Percentiles rank a stretch among this genome's conserved stretches.
phyloP scores from a whole-genome alignment of 53 echinoderm and acorn worm genomes.

The Pentamera pediparva region DNA sequence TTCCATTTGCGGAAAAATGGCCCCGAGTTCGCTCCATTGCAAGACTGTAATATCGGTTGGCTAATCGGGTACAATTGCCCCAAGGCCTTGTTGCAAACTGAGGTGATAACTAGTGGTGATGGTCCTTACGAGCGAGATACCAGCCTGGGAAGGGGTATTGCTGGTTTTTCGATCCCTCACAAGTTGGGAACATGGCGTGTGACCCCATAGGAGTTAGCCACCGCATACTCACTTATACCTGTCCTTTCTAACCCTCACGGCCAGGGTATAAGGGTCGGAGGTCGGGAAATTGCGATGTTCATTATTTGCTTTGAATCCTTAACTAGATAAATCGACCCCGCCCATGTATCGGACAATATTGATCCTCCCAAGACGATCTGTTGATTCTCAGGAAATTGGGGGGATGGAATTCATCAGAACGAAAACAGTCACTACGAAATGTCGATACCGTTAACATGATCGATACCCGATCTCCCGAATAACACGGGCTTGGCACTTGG shows the following conservation, averaged over 20 bases:
- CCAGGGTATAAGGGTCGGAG: neutral
- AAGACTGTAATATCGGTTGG: conserved; percentile 42
- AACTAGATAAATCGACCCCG: neutral
- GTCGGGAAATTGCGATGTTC: too few relatives aligned
- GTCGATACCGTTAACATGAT: too few relatives aligned
- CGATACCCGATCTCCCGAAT: too few relatives aligned
- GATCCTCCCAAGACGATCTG: neutral
- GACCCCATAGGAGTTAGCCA: neutral
- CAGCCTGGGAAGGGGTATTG: conserved; percentile 40
- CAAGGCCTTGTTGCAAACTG: conserved; percentile 32
- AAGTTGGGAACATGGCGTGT: neutral
- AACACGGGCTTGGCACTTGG: too few relatives aligned
- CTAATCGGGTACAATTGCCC: conserved; percentile 50
- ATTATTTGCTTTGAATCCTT: neutral
- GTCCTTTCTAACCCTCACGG: neutral
- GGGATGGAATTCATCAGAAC: too few relatives aligned
- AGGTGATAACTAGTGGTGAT: conserved; percentile 18
- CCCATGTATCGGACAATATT: neutral
- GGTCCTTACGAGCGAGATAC: conserved; percentile 43
- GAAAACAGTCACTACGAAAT: too few relatives aligned
- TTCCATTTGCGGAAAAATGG: neutral
- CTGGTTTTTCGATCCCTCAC: conserved; percentile 15
- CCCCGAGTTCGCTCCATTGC: neutral
- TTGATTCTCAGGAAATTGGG: too few relatives aligned
- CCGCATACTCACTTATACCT: neutral